These are phyloP conservation scores for Scalopus aquaticus DNA, from an alignment of 2,113 vertebrate species.

Conservation along the genomic window DNA sequence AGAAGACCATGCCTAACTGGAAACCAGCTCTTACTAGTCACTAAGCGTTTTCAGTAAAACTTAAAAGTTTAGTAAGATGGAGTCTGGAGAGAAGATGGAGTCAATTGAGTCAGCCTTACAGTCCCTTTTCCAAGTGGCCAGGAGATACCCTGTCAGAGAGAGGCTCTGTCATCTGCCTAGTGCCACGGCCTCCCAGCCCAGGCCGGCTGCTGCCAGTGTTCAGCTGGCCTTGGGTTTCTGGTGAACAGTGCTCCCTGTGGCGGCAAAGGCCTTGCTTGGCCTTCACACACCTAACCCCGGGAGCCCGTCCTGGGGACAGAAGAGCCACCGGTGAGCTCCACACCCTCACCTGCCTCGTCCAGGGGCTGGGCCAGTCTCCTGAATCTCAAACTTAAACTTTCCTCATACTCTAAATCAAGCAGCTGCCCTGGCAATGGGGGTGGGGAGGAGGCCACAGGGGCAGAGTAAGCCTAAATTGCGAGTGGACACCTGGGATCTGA, in stretches of 20 bases:
- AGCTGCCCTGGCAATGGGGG: neutral
- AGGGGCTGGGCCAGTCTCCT: neutral
- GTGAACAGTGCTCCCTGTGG: neutral
- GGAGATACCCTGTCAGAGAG: too few relatives aligned
- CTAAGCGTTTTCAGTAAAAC: too few relatives aligned
- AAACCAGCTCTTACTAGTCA: neutral
- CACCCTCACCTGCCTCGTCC: too few relatives aligned
- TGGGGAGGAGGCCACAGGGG: neutral
- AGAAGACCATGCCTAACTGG: neutral
- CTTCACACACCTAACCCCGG: too few relatives aligned
- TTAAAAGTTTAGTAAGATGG: neutral
- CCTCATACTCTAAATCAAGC: neutral
- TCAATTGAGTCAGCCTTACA: neutral
- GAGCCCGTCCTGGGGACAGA: neutral
- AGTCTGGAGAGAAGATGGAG: neutral
- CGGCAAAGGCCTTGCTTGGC: neutral
- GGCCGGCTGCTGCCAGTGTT: neutral
- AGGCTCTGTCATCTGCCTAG: neutral
- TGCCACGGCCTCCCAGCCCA: neutral
- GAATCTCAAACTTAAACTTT: neutral
- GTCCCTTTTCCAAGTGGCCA: neutral
- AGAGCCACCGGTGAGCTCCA: neutral
- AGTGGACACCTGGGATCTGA: neutral
- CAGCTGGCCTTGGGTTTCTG: neutral
- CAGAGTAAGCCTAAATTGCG: accelerated